Conservation (phyloP, 1,140 invertebrate species). For the Polypedilum vanderplanki region DNA sequence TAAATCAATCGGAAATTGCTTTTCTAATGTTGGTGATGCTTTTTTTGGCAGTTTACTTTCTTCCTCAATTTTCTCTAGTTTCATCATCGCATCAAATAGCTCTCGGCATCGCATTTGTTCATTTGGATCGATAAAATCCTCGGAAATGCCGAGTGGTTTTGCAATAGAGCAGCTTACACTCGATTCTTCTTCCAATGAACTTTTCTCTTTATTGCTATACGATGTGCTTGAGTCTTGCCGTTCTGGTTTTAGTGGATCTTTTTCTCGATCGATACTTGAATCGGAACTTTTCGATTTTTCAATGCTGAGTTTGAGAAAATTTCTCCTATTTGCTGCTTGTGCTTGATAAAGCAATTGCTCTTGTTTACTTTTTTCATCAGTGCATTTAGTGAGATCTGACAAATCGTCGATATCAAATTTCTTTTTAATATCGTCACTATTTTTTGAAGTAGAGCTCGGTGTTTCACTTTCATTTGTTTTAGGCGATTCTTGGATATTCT, state of each 20-base stretch:
- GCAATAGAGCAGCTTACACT: slow-evolving; percentile 72
- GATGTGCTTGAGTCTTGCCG: slow-evolving; percentile 45
- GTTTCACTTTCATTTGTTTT: no score
- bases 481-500: no score
- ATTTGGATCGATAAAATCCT: slow-evolving; percentile 55
- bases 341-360: slow-evolving; percentile 28
- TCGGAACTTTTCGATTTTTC: slow-evolving; percentile 60
- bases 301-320: slow-evolving; percentile 52
- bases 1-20: slow-evolving; percentile 53
- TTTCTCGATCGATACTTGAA: slow-evolving; percentile 54
- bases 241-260: slow-evolving; percentile 44
- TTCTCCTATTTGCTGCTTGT: slow-evolving; percentile 42
- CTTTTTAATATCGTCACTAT: slow-evolving; percentile 33
- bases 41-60: slow-evolving; percentile 32
- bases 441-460: no score
- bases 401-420: slow-evolving; percentile 42
- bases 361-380: slow-evolving; percentile 21
- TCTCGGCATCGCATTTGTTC: slow-evolving; percentile 47
- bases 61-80: slow-evolving; percentile 34
- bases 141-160: slow-evolving; percentile 64
- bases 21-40: slow-evolving; percentile 52
- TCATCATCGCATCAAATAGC: slow-evolving; percentile 40
- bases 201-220: slow-evolving; percentile 51
- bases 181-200: slow-evolving; percentile 64
- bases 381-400: slow-evolving; percentile 39